phyloP scores from a whole-genome alignment of 2,888 invertebrate genomes.

The Rugalucina vietnamica region DNA sequence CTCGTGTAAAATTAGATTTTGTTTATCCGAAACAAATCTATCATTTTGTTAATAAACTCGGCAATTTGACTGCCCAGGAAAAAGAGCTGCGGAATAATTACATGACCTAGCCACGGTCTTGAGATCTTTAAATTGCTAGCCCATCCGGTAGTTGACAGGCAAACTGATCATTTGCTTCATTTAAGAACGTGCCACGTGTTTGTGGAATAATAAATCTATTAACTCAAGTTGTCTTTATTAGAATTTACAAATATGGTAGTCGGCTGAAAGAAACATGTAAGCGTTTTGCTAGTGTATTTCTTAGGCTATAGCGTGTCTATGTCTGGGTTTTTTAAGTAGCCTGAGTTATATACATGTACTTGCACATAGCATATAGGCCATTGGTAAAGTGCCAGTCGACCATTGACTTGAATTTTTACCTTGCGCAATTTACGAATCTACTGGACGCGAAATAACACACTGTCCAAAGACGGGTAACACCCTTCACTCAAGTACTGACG shows the following conservation, averaged over 20 bases:
- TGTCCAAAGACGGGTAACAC: no score
- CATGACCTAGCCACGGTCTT: not conserved
- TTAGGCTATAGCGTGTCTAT: no score
- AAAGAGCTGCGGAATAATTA: not conserved
- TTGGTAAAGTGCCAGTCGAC: no score
- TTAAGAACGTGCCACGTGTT: not conserved
- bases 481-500: no score
- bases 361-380: no score
- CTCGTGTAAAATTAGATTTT: not conserved
- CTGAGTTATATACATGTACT: no score
- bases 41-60: not conserved
- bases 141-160: not conserved
- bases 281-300: no score
- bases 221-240: slow-evolving; percentile 1
- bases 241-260: not conserved
- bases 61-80: not conserved
- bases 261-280: no score
- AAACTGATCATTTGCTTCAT: not conserved
- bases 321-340: no score
- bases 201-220: slow-evolving; percentile 1
- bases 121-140: not conserved
- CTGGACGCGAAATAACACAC: no score
- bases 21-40: slow-evolving; percentile 1
- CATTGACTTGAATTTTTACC: no score
- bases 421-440: no score